These are phyloP conservation scores for Coleophora deauratella DNA, from an alignment of 2,888 invertebrate genomes.

Conservation along the genomic window DNA sequence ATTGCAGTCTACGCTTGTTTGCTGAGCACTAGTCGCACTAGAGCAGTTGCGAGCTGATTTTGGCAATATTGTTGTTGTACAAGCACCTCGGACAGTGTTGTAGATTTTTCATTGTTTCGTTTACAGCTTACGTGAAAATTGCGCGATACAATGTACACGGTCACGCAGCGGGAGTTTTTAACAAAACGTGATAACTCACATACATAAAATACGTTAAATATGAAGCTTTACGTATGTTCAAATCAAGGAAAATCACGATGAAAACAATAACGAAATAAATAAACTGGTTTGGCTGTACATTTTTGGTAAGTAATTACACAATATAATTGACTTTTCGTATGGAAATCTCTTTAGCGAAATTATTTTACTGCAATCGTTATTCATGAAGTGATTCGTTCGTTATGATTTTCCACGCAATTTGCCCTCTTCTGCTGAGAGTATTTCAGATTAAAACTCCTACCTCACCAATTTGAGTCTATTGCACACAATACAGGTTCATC, in stretches of 20 bases:
- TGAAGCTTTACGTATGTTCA: too few species aligned
- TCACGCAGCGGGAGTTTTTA: too few species aligned
- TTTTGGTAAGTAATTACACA: too few species aligned
- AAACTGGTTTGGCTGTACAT: too few species aligned
- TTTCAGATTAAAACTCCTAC: constrained; percentile 7
- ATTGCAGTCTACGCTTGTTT: constrained; percentile 57
- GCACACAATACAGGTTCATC: constrained; percentile 3
- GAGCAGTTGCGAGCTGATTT: constrained; percentile 47
- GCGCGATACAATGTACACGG: constrained; percentile 4
- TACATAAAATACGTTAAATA: too few species aligned
- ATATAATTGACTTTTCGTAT: too few species aligned
- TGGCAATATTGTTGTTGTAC: constrained; percentile 44
- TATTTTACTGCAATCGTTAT: too few species aligned
- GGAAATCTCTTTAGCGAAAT: too few species aligned
- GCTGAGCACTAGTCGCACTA: constrained; percentile 54
- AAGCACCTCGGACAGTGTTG: constrained; percentile 3
- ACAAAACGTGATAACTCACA: background rate
- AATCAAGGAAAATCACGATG: too few species aligned
- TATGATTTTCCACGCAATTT: too few species aligned
- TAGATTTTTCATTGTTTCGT: constrained; percentile 3
- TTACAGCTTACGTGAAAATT: background rate
- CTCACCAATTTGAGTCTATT: background rate
- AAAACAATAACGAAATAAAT: too few species aligned
- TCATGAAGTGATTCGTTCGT: background rate
- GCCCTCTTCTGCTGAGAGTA: too few species aligned